These are phyloP conservation scores for Chelonia mydas DNA, from an alignment of 2,797 vertebrate species.

Conservation along the genomic window DNA sequence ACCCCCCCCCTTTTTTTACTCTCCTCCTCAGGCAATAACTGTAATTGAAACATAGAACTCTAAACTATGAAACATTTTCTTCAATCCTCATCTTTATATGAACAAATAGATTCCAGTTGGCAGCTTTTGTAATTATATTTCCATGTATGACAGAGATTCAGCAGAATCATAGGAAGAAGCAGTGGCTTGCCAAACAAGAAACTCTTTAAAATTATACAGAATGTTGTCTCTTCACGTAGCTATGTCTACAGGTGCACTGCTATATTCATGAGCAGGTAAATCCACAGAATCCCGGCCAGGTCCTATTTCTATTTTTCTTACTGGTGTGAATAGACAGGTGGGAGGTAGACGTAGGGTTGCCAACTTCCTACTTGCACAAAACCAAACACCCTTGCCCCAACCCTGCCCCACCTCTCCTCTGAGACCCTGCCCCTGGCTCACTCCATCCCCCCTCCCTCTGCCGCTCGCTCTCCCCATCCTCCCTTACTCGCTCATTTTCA, in stretches of 20 bases:
- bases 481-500: too few species aligned
- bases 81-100: not conserved
- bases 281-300: not conserved
- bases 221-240: not conserved
- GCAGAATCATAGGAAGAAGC: too few species aligned
- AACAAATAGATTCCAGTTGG: fast-evolving
- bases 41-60: not conserved
- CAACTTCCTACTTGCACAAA: too few species aligned
- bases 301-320: not conserved
- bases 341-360: fast-evolving
- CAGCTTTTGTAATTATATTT: fast-evolving
- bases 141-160: not conserved
- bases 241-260: fast-evolving
- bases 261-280: fast-evolving
- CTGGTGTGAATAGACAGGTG: fast-evolving
- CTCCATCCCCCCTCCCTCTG: too few species aligned
- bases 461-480: too few species aligned
- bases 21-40: not conserved
- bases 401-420: too few species aligned
- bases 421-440: too few species aligned
- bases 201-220: fast-evolving
- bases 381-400: too few species aligned
- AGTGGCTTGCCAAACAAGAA: not conserved
- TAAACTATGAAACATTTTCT: not conserved
- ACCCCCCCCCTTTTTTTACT: not conserved